phyloP scores from a whole-genome alignment of 2,113 vertebrate species.

The Pterocles orientalis region DNA sequence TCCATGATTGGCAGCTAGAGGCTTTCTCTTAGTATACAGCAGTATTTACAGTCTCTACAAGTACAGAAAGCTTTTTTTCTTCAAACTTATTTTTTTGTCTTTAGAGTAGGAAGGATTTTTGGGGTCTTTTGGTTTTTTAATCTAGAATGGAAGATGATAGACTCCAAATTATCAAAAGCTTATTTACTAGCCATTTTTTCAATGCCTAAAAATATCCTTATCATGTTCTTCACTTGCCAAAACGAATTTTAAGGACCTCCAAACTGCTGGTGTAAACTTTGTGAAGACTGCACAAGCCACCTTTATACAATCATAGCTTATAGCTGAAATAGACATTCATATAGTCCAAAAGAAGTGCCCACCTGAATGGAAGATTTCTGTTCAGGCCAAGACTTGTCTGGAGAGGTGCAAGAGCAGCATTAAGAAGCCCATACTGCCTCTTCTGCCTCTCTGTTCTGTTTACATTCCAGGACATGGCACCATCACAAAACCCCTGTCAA shows the following conservation, averaged over 20 bases:
- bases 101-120: background rate
- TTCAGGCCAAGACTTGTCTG: background rate
- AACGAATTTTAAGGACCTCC: background rate
- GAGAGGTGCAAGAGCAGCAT: background rate
- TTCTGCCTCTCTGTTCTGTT: background rate
- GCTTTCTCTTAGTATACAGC: background rate
- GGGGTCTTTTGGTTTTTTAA: background rate
- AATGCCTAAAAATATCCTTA: background rate
- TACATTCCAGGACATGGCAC: background rate
- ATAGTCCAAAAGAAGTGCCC: background rate
- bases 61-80: background rate
- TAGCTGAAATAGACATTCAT: background rate
- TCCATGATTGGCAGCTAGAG: background rate
- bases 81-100: background rate
- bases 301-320: background rate
- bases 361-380: background rate
- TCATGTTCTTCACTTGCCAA: background rate
- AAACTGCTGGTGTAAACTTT: background rate
- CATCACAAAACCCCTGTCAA: background rate
- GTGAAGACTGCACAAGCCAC: background rate
- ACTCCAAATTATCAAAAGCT: background rate
- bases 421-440: background rate
- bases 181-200: background rate
- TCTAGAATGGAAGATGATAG: background rate
- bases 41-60: background rate